These are phyloP conservation scores for Andrena bicolor DNA, from an alignment of 2,888 invertebrate genomes.

Conservation along the genomic window DNA sequence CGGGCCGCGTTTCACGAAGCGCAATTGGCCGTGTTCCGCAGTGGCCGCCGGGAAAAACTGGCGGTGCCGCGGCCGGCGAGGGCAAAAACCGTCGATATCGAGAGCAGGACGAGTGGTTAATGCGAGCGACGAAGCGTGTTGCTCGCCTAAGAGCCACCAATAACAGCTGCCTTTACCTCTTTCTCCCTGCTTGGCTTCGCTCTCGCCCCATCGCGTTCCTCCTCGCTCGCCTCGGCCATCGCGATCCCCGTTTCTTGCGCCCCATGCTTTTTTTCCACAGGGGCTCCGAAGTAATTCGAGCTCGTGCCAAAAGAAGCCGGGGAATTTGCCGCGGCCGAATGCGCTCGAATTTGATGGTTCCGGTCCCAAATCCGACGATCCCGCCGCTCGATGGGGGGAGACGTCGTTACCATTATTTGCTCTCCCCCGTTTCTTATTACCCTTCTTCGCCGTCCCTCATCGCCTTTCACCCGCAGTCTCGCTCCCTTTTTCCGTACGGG, in stretches of 20 bases:
- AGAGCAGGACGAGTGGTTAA: conserved; percentile 66
- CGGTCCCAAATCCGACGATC: conserved; percentile 62
- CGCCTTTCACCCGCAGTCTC: background rate
- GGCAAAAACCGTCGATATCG: conserved; percentile 65
- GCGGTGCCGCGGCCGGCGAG: conserved; percentile 8
- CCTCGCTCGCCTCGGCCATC: conserved; percentile 15
- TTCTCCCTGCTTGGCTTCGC: conserved; percentile 7
- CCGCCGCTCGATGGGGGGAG: conserved; percentile 12
- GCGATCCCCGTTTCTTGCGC: conserved; percentile 9
- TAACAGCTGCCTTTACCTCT: conserved; percentile 70
- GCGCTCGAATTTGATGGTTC: conserved; percentile 66
- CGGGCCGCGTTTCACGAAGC: conserved; percentile 38
- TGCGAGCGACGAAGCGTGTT: conserved; percentile 73
- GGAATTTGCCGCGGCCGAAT: conserved; percentile 64
- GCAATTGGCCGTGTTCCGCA: conserved; percentile 59
- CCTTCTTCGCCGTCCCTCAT: background rate
- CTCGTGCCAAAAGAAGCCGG: conserved; percentile 74
- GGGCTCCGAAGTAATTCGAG: conserved; percentile 69
- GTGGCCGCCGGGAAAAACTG: conserved; percentile 61
- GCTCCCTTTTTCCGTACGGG: background rate
- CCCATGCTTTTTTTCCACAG: conserved; percentile 51
- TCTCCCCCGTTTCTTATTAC: conserved; percentile 34
- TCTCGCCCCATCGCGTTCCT: conserved; percentile 38
- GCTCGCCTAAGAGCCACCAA: conserved; percentile 65
- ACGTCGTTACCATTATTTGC: conserved; percentile 55